Evolutionary conservation across 2,888 invertebrate genomes (phyloP), one percentile per base, ranked within the genome.

Genomic region (Calliphora vomitoria): DNA sequence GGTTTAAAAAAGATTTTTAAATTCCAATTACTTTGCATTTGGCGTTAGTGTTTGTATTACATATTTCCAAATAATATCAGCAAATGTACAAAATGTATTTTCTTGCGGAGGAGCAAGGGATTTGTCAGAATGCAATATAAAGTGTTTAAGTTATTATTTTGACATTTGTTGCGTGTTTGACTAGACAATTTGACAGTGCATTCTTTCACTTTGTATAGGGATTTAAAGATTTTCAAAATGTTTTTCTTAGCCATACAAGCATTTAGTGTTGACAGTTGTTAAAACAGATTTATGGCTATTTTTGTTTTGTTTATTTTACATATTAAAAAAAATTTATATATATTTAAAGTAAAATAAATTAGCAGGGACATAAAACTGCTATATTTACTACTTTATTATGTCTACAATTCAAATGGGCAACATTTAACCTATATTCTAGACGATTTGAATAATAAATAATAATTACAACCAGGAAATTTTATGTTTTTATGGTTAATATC

Each of bases 151-250:
- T 13, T 80, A 82, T 75, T 80, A 66, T 80, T 86, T 80, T 80
- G 83, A 86, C 83, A 83, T 80, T 83, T 79, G 69, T 62, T 86
- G 82, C 86, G 47, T 69, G 76, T 71, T 76, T 71, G 82, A 71
- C 75, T 69, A 76, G 76, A 83, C 69, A 71, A 62, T 76, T 84
- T 85, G 79, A 85, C 72, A 74, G 68, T 53, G 53, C 58, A 72
- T 79, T 79, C 58, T 68, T 60, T 15, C 15, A 38, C n/a, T 62
- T 47, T 74, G 25, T 47, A 81, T 15, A 68, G 25, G 58, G 35
- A 60, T 69, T 79, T 79, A 68, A 68, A 31, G 78, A 10, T 78
- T 64, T 15, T 64, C 69, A 13, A 15, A 10, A 6, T 35, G 35
- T 35, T 58, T 20, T 18, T 58, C 53, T 72, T 55, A 35, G 35